Percentiles rank a stretch among this genome's conserved stretches.
phyloP scores from a whole-genome alignment of 2,888 invertebrate species.

The Branchinecta sandiegonensis region DNA sequence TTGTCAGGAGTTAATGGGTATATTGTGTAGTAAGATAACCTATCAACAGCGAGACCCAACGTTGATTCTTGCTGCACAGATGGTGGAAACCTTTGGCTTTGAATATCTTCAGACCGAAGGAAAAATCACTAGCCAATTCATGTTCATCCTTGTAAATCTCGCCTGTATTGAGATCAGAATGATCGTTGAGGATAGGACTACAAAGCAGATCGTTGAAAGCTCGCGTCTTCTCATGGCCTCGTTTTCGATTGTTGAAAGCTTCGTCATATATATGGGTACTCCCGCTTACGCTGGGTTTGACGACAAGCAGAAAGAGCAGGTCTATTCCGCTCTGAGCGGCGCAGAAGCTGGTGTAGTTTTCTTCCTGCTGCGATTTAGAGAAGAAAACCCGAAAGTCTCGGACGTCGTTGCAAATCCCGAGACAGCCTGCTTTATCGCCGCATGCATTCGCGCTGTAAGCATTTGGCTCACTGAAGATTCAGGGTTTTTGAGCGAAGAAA shows the following conservation, averaged over 20 bases:
- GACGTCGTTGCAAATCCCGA: constrained; percentile 6
- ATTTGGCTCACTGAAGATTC: constrained; percentile 88
- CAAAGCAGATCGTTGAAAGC: constrained; percentile 60
- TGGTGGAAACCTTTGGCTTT: constrained; percentile 63
- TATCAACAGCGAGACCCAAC: constrained; percentile 80
- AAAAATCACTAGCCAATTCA: constrained; percentile 59
- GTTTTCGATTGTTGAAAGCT: constrained; percentile 63
- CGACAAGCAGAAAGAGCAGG: constrained; percentile 75
- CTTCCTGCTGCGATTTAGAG: constrained; percentile 34
- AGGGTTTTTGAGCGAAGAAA: constrained; percentile 65
- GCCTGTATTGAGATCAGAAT: constrained; percentile 85
- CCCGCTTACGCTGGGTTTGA: constrained; percentile 61
- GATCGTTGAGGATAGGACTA: constrained; percentile 67
- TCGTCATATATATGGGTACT: constrained; percentile 59
- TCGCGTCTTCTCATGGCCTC: constrained; percentile 65
- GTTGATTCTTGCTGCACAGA: constrained; percentile 61
- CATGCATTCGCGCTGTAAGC: constrained; percentile 64
- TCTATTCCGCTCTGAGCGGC: constrained; percentile 76
- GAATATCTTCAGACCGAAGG: constrained; percentile 70
- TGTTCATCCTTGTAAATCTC: constrained; percentile 64
- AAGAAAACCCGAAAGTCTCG: constrained; percentile 28
- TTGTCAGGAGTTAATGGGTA: constrained; percentile 64
- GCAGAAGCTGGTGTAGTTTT: constrained; percentile 66
- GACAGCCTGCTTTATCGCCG: constrained; percentile 48
- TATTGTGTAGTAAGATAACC: constrained; percentile 69